Base-by-base conservation (phyloP, 2,888 invertebrate species). In the Dermolepida albohirtum region DNA sequence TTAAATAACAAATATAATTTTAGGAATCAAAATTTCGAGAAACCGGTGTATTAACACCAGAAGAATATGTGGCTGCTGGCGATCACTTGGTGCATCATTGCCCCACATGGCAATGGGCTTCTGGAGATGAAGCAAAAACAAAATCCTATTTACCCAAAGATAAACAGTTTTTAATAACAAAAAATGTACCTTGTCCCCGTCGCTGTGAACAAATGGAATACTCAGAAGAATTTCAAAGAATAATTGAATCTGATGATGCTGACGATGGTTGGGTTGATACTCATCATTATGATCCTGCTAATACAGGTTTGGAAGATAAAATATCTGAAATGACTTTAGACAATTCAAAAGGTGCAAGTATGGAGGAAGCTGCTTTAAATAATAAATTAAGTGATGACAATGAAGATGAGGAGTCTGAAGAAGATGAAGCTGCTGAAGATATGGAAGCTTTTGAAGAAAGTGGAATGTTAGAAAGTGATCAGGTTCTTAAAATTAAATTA, bases 61-160 rank as follows among this genome's bases (percentile, higher is more conserved):
- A 98, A 82, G 99, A 98, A 86, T 99, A 98, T 88, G 95, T 99
- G 2, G 96, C 94, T 2, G 98, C 99, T 16, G 99, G 99, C 1
- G 98, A 99, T 80, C 98, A 99, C 84, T 85, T 99, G 66, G 98
- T 98, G 0, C 98, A 99, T 84, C 98, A 98, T 81, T 99, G 98
- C 80, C 98, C 99, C 0, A 98, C 99, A 0, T 99, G 99, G 99
- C 95, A 97, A 80, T 99, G 99, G 99, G 92, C 95, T 0, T 87
- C 88, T 74, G 98, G 97, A 0, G 98, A 98, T 81, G 94, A 95
- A 74, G 87, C 91, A n/a, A 94, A 94, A 84, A 85, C 90, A 27
- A 95, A 96, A 79, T 84, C 93, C 0, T 98, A 97, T 85, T 87
- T 99, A 71, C 99, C 99, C 0, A 87, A 90, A 78, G 94, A 97